Base-by-base conservation (phyloP, 2,113 vertebrate genomes). In the Odocoileus virginianus region DNA sequence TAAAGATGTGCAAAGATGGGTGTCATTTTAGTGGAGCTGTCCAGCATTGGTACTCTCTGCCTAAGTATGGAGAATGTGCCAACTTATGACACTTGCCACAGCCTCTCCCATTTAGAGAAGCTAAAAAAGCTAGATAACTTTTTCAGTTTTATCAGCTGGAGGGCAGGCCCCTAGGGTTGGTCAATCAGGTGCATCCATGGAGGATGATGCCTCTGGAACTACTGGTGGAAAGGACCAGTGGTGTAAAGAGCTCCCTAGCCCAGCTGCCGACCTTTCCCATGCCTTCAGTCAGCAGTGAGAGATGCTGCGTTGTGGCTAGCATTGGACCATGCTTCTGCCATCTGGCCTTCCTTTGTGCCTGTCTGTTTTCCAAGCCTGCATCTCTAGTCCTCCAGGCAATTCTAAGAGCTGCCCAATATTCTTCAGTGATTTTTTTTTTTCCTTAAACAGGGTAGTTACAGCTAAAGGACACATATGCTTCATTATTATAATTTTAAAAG, bases 401-500 rank as follows among this genome's bases (percentile, higher is more conserved):
- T 95, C 55, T 58, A 82, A 16, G 71, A 88, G 52, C 47, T 85
- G 27, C 79, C 30, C 15, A 58, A 33, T 85, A 81, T 79, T 30
- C 27, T 95, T 55, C 27, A 82, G 3, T n/a, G 33, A 60, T 76
- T 90, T n/a, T 61, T 27, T 36, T 30, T 25, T 19, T 19, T 19
- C 1, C 27, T 83, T 92, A 92, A 97, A 60, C 83, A 82, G 74
- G 25, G 13, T 54, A 58, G 47, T 76, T 87, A 87, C 45, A 97
- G 55, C 52, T 91, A 45, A 52, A 98, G 43, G 67, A 95, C 61
- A 19, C 33, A 60, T 57, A 50, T 10, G 93, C 28, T 74, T 74
- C 54, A 88, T 95, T 96, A 92, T 43, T 96, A 21, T 89, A 89
- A 71, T 76, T 97, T 98, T 89, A 82, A 95, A 83, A 96, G 43